Conservation (phyloP, 2,797 vertebrate species). For the Sebastiscus tertius region DNA sequence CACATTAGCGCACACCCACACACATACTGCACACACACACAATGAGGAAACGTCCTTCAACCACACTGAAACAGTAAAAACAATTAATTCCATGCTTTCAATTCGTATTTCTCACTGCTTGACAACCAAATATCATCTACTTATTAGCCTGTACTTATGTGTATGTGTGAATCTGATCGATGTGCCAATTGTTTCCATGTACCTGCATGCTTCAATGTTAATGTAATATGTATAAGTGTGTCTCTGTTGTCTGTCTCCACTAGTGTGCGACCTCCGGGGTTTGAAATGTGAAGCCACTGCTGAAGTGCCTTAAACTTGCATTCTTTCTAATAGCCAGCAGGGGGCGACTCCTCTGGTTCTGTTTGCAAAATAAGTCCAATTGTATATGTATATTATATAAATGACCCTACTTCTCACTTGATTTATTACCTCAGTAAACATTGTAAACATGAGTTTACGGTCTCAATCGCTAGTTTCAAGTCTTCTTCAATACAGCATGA, state of each 20-base stretch:
- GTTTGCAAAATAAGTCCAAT: too few relatives aligned
- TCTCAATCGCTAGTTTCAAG: too few relatives aligned
- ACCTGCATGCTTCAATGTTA: neutral
- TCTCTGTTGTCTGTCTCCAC: neutral
- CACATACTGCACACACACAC: neutral
- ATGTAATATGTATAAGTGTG: neutral
- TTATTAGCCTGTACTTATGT: neutral
- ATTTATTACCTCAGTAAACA: too few relatives aligned
- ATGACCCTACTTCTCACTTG: too few relatives aligned
- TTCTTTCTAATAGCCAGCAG: too few relatives aligned
- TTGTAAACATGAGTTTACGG: too few relatives aligned
- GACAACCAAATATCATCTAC: neutral
- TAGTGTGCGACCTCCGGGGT: too few relatives aligned
- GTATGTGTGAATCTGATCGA: neutral
- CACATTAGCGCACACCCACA: neutral
- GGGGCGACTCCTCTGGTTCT: too few relatives aligned
- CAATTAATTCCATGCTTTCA: neutral
- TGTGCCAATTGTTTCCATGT: neutral
- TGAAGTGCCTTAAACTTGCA: too few relatives aligned
- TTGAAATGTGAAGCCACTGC: too few relatives aligned
- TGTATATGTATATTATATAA: too few relatives aligned
- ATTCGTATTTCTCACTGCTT: neutral
- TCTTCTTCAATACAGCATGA: too few relatives aligned
- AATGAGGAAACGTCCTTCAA: conserved; percentile 3
- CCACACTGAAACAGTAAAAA: conserved; percentile 1